phyloP scores from a whole-genome alignment of 2,797 vertebrate species.

The Pelobates cultripes region DNA sequence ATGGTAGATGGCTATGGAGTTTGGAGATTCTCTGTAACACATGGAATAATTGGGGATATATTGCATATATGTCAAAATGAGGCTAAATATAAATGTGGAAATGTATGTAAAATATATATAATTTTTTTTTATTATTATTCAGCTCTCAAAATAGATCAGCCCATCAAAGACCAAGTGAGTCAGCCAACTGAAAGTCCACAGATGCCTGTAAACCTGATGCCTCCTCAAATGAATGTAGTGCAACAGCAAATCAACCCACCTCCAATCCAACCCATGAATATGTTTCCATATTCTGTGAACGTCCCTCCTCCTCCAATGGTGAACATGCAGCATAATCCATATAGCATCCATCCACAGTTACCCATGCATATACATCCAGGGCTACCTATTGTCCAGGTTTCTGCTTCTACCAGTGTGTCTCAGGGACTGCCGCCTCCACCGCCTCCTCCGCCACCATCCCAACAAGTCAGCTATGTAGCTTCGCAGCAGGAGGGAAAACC shows the following conservation, averaged over 20 bases:
- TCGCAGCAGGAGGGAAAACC: slow-evolving; percentile 82
- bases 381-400: slow-evolving; percentile 86
- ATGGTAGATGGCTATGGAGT: too few species aligned
- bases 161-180: slow-evolving; percentile 77
- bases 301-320: slow-evolving; percentile 76
- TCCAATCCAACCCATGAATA: slow-evolving; percentile 71
- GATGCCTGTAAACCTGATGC: slow-evolving; percentile 78
- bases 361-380: slow-evolving; percentile 86
- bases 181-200: slow-evolving; percentile 82
- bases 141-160: slow-evolving; percentile 73
- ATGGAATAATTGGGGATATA: too few species aligned
- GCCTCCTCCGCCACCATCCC: slow-evolving; percentile 92
- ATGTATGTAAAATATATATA: too few species aligned
- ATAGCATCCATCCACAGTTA: slow-evolving; percentile 80
- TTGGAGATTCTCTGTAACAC: too few species aligned
- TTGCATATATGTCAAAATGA: too few species aligned
- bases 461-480: slow-evolving; percentile 81
- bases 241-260: slow-evolving; percentile 70
- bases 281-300: slow-evolving; percentile 82
- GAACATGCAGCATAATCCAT: slow-evolving; percentile 82
- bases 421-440: slow-evolving; percentile 93
- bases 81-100: too few species aligned
- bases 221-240: slow-evolving; percentile 80
- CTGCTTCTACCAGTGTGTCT: slow-evolving; percentile 77
- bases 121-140: background rate